phyloP scores from a whole-genome alignment of 2,797 vertebrate genomes.

The Apogon talboti region DNA sequence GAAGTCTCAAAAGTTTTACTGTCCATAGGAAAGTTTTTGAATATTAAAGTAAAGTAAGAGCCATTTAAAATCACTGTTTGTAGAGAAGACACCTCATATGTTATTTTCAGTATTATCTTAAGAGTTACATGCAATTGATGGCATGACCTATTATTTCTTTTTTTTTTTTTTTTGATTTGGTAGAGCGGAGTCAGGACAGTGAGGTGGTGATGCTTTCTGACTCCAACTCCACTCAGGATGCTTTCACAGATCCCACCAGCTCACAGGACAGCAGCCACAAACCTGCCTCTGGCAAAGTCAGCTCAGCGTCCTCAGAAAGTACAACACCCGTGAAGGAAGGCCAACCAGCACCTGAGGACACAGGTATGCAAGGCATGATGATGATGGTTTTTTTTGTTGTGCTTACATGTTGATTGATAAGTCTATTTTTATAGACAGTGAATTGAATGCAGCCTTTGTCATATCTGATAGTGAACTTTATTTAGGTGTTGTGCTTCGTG shows the following conservation, averaged over 20 bases:
- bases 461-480: too few species aligned
- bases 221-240: slow-evolving; percentile 97
- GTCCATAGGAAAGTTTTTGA: background rate
- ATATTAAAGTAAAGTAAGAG: background rate
- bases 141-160: slow-evolving; percentile 54
- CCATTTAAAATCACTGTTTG: background rate
- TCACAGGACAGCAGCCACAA: slow-evolving; percentile 93
- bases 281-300: slow-evolving; percentile 83
- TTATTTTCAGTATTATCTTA: slow-evolving; percentile 17
- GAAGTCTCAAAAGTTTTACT: background rate
- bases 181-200: slow-evolving; percentile 98
- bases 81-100: background rate
- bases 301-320: slow-evolving; percentile 81
- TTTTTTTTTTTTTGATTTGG: slow-evolving; percentile 35
- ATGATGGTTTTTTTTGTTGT: background rate
- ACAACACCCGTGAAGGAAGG: slow-evolving; percentile 84
- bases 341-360: slow-evolving; percentile 83
- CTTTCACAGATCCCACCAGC: slow-evolving; percentile 91
- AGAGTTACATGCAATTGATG: slow-evolving; percentile 17
- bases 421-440: background rate
- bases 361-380: slow-evolving; percentile 77
- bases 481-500: too few species aligned
- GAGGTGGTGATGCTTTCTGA: slow-evolving; percentile 93
- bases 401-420: background rate
- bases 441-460: too few species aligned